Percentiles rank a stretch among this genome's conserved stretches.
These are phyloP conservation scores for Aphodius granarius DNA, from an alignment of 2,888 invertebrate species.

Conservation along the genomic window DNA sequence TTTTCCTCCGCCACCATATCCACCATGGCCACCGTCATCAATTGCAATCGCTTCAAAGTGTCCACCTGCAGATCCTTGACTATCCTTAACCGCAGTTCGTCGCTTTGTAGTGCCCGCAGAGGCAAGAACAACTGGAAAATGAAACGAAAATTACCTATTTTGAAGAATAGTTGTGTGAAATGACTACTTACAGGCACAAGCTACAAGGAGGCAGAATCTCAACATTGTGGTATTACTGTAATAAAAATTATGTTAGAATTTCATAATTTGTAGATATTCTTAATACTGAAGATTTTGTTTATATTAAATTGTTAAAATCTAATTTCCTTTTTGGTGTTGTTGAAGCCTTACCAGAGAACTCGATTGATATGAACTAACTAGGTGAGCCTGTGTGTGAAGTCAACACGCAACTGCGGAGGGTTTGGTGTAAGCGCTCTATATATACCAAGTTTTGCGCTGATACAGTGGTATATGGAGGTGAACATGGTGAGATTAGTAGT, in stretches of 20 bases:
- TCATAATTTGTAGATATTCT: neutral
- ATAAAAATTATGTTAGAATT: conserved; percentile 8
- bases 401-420: neutral
- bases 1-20: conserved; percentile 49
- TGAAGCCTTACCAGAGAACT: neutral
- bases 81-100: conserved; percentile 21
- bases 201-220: conserved; percentile 62
- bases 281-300: too few species aligned
- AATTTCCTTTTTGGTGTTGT: neutral
- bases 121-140: conserved; percentile 55
- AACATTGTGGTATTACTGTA: conserved; percentile 22
- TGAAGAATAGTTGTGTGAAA: neutral
- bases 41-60: conserved; percentile 20
- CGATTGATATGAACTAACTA: neutral
- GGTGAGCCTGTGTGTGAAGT: neutral
- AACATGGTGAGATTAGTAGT: neutral
- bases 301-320: too few species aligned
- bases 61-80: conserved; percentile 18
- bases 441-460: neutral
- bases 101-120: conserved; percentile 20
- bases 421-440: neutral
- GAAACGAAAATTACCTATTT: neutral
- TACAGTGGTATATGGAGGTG: neutral
- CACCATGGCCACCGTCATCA: conserved; percentile 26
- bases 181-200: conserved; percentile 49